Percentiles rank a stretch among this genome's conserved stretches.
Conservation (phyloP, 2,113 vertebrate genomes). For the Microcebus tavaratra region DNA sequence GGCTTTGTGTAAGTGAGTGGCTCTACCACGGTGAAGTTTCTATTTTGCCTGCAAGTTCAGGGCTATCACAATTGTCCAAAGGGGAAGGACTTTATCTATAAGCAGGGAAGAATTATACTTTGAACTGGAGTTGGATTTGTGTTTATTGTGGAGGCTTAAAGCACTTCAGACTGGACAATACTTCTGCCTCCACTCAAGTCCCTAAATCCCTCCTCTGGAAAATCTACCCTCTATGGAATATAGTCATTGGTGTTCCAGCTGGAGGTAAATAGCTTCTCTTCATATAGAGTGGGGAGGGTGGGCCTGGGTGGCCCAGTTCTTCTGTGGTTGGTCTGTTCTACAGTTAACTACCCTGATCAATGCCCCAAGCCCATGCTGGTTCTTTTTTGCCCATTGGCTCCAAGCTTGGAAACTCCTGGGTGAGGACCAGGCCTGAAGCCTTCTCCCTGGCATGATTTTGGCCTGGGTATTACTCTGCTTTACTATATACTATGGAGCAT, state of each 20-base stretch:
- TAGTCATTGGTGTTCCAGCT: not conserved
- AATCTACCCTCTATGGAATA: not conserved
- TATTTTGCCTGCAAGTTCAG: not conserved
- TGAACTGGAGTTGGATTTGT: not conserved
- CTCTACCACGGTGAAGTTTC: not conserved
- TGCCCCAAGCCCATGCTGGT: not conserved
- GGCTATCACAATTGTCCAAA: not conserved
- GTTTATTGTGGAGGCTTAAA: not conserved
- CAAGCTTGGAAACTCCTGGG: not conserved
- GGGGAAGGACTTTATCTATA: not conserved
- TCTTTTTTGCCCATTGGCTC: not conserved
- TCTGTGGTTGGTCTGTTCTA: not conserved
- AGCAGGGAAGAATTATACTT: not conserved
- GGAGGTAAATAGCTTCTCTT: not conserved
- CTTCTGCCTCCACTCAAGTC: not conserved
- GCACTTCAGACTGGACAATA: not conserved
- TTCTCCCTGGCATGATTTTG: not conserved
- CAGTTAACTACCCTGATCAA: not conserved
- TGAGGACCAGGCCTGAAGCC: not conserved
- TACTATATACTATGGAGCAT: not conserved
- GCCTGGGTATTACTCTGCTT: not conserved
- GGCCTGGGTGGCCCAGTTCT: not conserved
- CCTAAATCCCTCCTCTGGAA: not conserved
- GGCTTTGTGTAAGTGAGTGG: not conserved
- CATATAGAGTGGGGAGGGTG: fast-evolving